Percentiles rank a stretch among this genome's conserved stretches.
These are phyloP conservation scores for Caenorhabditis brenneri DNA, from an alignment of 1,140 invertebrate genomes.

Conservation along the genomic window DNA sequence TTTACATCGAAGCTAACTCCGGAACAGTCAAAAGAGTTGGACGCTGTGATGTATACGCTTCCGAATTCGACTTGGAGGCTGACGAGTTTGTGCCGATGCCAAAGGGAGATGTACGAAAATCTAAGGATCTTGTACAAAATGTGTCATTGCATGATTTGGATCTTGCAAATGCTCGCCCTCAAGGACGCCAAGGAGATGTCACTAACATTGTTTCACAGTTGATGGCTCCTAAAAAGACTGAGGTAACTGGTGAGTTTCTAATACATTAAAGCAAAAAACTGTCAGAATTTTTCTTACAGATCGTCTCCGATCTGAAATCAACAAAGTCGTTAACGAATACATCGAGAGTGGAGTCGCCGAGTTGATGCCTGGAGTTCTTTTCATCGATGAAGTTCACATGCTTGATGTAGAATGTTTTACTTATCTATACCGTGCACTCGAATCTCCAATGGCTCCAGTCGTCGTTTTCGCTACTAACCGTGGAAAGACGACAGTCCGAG, in stretches of 20 bases:
- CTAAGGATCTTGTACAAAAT: slow-evolving; percentile 94
- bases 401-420: slow-evolving; percentile 99
- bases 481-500: slow-evolving; percentile 75
- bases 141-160: slow-evolving; percentile 97
- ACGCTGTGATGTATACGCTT: slow-evolving; percentile 94
- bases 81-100: slow-evolving; percentile 99
- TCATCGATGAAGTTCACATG: slow-evolving; percentile 99
- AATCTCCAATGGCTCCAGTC: slow-evolving; percentile 95
- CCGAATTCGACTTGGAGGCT: slow-evolving; percentile 97
- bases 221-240: slow-evolving; percentile 98
- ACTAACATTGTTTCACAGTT: slow-evolving; percentile 98
- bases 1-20: slow-evolving; percentile 98
- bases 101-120: slow-evolving; percentile 99
- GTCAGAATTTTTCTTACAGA: slow-evolving; percentile 75
- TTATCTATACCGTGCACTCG: slow-evolving; percentile 93
- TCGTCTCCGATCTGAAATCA: slow-evolving; percentile 95
- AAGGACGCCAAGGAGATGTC: slow-evolving; percentile 79
- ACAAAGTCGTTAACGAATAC: slow-evolving; percentile 98
- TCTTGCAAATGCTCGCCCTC: slow-evolving; percentile 93
- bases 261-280: neutral
- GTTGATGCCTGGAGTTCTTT: slow-evolving; percentile 96
- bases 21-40: slow-evolving; percentile 93
- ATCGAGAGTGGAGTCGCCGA: slow-evolving; percentile 96
- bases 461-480: slow-evolving; percentile 99
- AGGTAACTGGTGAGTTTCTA: slow-evolving; percentile 85